Conservation (phyloP, 37 sponge, comb jelly and placozoan genomes). For the Ephydatia muelleri region DNA sequence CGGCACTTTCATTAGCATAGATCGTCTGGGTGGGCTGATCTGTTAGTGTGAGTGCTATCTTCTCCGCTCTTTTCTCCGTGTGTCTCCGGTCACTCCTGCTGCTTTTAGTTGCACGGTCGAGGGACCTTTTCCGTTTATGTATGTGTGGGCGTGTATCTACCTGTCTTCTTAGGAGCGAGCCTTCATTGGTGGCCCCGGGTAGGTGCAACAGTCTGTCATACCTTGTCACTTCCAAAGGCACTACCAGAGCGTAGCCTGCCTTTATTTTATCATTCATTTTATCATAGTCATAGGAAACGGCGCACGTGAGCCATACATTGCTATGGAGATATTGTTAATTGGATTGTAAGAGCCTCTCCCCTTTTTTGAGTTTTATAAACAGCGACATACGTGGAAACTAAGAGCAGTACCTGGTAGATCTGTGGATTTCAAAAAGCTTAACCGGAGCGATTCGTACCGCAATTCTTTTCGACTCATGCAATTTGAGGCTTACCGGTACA, state of each 20-base stretch:
- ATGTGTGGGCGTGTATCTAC: constrained; percentile 1
- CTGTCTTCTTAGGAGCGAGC: constrained; percentile 1
- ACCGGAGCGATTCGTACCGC: too few relatives aligned
- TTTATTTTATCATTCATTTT: not conserved
- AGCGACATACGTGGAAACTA: too few relatives aligned
- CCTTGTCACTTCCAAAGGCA: not conserved
- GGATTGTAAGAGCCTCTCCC: too few relatives aligned
- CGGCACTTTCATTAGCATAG: not conserved
- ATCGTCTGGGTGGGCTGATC: constrained; percentile 1
- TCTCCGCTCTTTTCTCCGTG: not conserved
- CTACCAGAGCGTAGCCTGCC: not conserved
- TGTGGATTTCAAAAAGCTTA: too few relatives aligned
- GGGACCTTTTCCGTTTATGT: not conserved
- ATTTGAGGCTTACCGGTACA: too few relatives aligned
- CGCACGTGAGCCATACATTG: too few relatives aligned
- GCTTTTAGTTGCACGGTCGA: constrained; percentile 1
- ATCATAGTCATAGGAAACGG: too few relatives aligned
- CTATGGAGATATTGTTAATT: too few relatives aligned
- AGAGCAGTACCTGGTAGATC: too few relatives aligned
- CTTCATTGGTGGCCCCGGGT: constrained; percentile 1
- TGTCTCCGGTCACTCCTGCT: constrained; percentile 1
- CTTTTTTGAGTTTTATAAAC: too few relatives aligned
- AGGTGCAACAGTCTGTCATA: constrained; percentile 1
- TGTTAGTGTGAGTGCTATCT: not conserved
- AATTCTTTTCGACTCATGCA: too few relatives aligned